Base-by-base conservation (phyloP, 2,797 vertebrate species). In the Holocentrus rufus region DNA sequence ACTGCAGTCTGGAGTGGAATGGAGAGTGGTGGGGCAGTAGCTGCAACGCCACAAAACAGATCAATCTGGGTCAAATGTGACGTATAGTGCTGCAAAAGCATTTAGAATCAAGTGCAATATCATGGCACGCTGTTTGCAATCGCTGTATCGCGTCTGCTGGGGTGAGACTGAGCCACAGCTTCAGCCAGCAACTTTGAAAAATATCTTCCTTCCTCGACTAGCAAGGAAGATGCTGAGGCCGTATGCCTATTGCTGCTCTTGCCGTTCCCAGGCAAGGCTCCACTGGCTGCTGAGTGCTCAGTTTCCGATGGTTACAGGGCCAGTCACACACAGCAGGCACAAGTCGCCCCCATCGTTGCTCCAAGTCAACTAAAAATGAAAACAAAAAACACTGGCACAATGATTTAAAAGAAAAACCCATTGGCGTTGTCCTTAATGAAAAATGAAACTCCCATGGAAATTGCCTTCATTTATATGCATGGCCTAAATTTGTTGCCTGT, bases 401-500 rank as follows among this genome's bases (percentile, higher is more conserved):
- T 56, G 42, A 69, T 87, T 88, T 77, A 46, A 72, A 85, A 89
- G 47, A 74, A 85, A 23, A 83, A 81, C 76, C 76, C 85, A 80
- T 30, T 69, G 78, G 86, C 88, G 72, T 18, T 30, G 36, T 61
- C 52, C 27, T 70, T 58, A 79, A 85, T 68, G 81, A 85, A 89
- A 87, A 88, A 85, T 79, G 50, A 87, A 85, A 89, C 80, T 90
- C 90, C 79, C 67, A 77, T 73, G 85, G 74, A 88, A 90, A 81
- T 69, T 44, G 23, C 78, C 34, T 83, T 90, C 65, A 89, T 93
- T 90, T 78, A 86, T 79, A 92, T 92, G 86, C 83, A 22, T 81
- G 80, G 74, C 88, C 89, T 87, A 91, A 89, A 88, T 91, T 60
- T 83, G 68, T 78, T 87, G 74, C 74, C 81, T 72, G 89, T 90